Conservation (phyloP, 1,140 invertebrate species). For the Aphaenogaster ashmeadi region DNA sequence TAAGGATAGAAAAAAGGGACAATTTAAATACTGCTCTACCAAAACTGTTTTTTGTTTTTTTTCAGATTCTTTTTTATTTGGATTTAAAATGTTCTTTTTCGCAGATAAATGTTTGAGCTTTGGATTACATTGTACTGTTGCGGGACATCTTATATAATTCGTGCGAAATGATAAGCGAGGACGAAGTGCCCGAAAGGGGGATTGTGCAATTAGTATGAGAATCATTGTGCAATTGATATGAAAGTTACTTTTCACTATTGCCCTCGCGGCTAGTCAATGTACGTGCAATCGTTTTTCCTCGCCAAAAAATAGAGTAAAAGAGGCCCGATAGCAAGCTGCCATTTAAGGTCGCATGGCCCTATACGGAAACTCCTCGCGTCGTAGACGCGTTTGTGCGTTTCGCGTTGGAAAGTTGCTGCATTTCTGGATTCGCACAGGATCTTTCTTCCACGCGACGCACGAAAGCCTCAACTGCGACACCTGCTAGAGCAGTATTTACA, state of each 20-base stretch:
- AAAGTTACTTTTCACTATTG: conserved; percentile 46
- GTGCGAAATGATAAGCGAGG: background rate
- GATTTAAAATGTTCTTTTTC: background rate
- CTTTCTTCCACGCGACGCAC: background rate
- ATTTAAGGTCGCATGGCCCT: conserved; percentile 75
- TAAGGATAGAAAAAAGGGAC: background rate
- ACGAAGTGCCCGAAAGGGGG: background rate
- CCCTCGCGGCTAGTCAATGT: background rate
- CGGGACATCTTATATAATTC: conserved; percentile 20
- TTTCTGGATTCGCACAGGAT: conserved; percentile 17
- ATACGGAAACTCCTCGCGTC: conserved; percentile 62
- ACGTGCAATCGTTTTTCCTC: conserved; percentile 39
- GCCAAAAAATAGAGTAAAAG: conserved; percentile 53
- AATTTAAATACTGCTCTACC: background rate
- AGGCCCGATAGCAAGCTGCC: conserved; percentile 71
- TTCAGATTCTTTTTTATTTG: background rate
- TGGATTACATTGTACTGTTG: background rate
- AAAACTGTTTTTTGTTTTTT: background rate
- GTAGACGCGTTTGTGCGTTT: conserved; percentile 18
- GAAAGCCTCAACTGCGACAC: background rate
- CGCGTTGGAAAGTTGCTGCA: conserved; percentile 12
- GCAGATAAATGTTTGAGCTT: background rate
- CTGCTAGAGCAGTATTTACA: background rate
- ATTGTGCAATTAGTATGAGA: conserved; percentile 44
- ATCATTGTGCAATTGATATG: conserved; percentile 47